A percentile compares a stretch with the other conserved stretches of the same genome.
phyloP scores from a whole-genome alignment of 2,797 vertebrate genomes.

The Chiropotes sagulatus region DNA sequence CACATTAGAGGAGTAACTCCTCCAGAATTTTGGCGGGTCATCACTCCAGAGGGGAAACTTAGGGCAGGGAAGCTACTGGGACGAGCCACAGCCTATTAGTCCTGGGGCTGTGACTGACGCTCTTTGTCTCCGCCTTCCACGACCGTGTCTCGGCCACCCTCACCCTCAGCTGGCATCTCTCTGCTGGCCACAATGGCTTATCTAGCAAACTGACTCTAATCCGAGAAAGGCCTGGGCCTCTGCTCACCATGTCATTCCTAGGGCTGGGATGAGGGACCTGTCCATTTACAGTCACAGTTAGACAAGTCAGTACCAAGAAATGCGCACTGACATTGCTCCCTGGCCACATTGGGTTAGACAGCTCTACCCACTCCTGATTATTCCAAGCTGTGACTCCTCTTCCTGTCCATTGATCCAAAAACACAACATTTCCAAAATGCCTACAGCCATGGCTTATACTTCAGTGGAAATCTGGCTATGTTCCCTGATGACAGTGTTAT shows the following conservation, averaged over 20 bases:
- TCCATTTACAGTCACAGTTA: not conserved
- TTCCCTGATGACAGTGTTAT: not conserved
- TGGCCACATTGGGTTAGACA: not conserved
- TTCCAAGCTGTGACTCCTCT: not conserved
- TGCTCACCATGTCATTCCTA: not conserved
- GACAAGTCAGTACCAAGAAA: not conserved
- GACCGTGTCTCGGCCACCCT: not conserved
- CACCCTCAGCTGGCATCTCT: not conserved
- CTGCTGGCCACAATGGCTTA: not conserved
- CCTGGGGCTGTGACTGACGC: not conserved
- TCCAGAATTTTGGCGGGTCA: not conserved
- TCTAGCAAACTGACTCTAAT: not conserved
- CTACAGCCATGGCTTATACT: not conserved
- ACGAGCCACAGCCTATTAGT: no score
- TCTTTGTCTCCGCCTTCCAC: not conserved
- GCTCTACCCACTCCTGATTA: not conserved
- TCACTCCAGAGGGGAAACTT: not conserved
- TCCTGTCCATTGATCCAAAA: not conserved
- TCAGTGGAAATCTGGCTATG: not conserved
- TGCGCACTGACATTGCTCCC: not conserved
- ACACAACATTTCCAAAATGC: not conserved
- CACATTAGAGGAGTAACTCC: not conserved
- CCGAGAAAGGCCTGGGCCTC: not conserved
- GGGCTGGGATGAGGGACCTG: not conserved
- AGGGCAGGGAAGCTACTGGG: not conserved